Evolutionary conservation across 2,113 vertebrate genomes (phyloP).

Genomic region (Apus apus): DNA sequence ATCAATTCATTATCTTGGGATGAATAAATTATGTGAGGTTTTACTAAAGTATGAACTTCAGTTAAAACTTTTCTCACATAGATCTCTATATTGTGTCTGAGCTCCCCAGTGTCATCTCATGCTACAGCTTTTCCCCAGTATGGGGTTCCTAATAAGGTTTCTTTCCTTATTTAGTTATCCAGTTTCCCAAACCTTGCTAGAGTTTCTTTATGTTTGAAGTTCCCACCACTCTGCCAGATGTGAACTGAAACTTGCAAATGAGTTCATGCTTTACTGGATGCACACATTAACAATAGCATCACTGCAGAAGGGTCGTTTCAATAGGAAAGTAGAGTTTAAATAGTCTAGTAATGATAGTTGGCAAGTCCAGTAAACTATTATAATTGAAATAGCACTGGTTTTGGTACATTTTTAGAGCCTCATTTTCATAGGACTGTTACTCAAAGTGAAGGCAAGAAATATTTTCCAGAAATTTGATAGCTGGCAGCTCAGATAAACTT

Average conservation of each 20-base stretch:
- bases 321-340: neutral
- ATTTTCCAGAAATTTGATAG: neutral
- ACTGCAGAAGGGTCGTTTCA: neutral
- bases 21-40: neutral
- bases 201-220: neutral
- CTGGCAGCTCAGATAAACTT: neutral
- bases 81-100: neutral
- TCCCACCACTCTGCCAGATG: neutral
- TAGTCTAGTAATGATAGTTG: neutral
- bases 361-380: neutral
- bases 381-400: neutral
- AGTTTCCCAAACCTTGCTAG: neutral
- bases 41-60: neutral
- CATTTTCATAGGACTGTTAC: neutral
- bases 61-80: neutral
- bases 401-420: neutral
- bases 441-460: neutral
- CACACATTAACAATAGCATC: neutral
- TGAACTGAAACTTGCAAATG: neutral
- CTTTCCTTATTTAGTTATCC: neutral
- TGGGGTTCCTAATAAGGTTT: neutral
- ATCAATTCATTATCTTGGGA: neutral
- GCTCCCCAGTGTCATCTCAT: neutral
- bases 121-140: neutral
- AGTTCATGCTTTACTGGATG: neutral